Evolutionary conservation across 2,888 invertebrate genomes (phyloP).

Genomic region (Ypsolopha scabrella): DNA sequence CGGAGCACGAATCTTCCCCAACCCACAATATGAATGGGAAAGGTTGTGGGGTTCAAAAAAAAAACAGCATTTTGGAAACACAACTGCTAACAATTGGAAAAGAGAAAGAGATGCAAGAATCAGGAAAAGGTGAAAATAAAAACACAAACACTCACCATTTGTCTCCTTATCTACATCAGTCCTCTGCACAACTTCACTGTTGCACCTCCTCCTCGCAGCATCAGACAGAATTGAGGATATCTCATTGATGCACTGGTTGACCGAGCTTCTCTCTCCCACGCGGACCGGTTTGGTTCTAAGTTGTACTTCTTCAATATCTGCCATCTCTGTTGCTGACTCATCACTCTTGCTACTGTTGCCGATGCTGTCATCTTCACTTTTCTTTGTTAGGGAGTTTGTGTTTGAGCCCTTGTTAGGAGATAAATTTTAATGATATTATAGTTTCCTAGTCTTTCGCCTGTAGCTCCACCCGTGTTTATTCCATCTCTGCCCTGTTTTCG

Average conservation of each 20-base stretch:
- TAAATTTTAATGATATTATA: too few species aligned
- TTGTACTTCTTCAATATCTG: conserved; percentile 49
- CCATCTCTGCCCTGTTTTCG: too few species aligned
- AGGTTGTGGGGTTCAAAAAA: too few species aligned
- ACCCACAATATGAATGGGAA: too few species aligned
- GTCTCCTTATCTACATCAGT: conserved; percentile 20
- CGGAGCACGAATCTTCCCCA: too few species aligned
- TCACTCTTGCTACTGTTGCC: conserved; percentile 41
- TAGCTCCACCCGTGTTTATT: too few species aligned
- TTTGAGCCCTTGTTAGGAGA: conserved; percentile 33
- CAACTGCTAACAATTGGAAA: too few species aligned
- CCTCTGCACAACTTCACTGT: conserved; percentile 61
- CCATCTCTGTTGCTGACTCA: conserved; percentile 37
- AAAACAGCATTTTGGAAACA: too few species aligned
- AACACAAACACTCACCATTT: too few species aligned
- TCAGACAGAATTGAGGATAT: conserved; percentile 70
- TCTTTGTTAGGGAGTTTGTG: conserved; percentile 48
- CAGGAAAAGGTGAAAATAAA: too few species aligned
- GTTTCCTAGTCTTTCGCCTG: too few species aligned
- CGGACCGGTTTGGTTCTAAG: conserved; percentile 45
- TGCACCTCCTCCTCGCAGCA: conserved; percentile 53
- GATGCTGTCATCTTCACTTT: conserved; percentile 39
- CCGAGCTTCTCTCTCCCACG: conserved; percentile 54
- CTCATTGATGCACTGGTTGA: conserved; percentile 79
- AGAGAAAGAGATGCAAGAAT: too few species aligned